Percentiles rank a stretch among this genome's conserved stretches.
Conservation (phyloP, 2,113 vertebrate species). For the Rhabdomys dilectus region DNA sequence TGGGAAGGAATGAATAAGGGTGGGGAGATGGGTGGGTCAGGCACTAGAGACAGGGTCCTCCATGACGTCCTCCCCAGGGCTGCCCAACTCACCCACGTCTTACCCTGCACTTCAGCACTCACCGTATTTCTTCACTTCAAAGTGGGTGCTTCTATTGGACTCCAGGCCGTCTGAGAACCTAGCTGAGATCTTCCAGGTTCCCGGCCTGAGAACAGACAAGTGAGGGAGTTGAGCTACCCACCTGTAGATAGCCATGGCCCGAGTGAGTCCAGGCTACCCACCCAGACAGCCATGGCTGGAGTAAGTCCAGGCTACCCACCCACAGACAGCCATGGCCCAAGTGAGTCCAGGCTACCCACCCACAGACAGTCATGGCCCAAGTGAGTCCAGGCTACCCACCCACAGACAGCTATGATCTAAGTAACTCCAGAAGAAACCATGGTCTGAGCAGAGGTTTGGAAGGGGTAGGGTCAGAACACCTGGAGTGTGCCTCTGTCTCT, state of each 20-base stretch:
- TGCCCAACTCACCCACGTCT: not conserved
- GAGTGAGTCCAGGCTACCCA: not conserved
- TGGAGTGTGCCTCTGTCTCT: not conserved
- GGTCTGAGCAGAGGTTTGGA: too few relatives aligned
- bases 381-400: not conserved
- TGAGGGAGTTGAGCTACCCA: not conserved
- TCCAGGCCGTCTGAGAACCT: slow-evolving; percentile 81
- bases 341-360: not conserved
- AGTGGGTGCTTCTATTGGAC: slow-evolving; percentile 85
- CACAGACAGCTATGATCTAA: fast-evolving
- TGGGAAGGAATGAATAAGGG: slow-evolving; percentile 88
- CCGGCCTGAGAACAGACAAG: slow-evolving; percentile 79
- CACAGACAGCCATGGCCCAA: not conserved
- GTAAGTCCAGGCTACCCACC: not conserved
- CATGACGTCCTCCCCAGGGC: too few relatives aligned
- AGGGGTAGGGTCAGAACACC: not conserved
- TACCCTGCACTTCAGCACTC: not conserved
- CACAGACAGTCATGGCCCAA: not conserved
- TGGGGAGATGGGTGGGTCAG: not conserved
- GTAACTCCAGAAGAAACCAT: not conserved
- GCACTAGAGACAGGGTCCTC: not conserved
- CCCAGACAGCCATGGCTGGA: not conserved
- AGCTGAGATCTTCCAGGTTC: slow-evolving; percentile 90
- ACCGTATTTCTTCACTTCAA: slow-evolving; percentile 93
- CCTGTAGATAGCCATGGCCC: not conserved